phyloP scores from a whole-genome alignment of 2,888 invertebrate species.

The Luffia ferchaultella region DNA sequence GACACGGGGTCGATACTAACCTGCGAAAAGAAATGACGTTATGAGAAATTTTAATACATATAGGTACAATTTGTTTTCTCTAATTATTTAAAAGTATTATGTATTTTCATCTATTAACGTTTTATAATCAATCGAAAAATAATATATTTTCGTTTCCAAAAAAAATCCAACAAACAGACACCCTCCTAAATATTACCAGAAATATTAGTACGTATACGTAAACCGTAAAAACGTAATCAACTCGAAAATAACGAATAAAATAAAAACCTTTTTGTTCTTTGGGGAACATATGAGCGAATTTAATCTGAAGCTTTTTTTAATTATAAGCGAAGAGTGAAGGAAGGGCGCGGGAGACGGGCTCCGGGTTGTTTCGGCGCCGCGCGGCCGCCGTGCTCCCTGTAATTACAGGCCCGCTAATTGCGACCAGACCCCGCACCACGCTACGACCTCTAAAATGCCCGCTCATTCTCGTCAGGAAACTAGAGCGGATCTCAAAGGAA shows the following conservation, averaged over 20 bases:
- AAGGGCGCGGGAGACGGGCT: slow-evolving; percentile 17
- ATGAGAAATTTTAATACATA: too few relatives aligned
- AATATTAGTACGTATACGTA: too few relatives aligned
- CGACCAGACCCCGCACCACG: slow-evolving; percentile 34
- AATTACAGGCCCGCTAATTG: slow-evolving; percentile 64
- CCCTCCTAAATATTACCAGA: too few relatives aligned
- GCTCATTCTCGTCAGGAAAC: neutral
- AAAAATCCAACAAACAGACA: too few relatives aligned
- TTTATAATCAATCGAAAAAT: too few relatives aligned
- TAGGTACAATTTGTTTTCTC: too few relatives aligned
- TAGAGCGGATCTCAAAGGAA: neutral
- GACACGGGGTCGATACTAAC: slow-evolving; percentile 64
- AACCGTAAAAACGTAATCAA: neutral
- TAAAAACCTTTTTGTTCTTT: slow-evolving; percentile 5
- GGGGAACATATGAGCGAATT: slow-evolving; percentile 59
- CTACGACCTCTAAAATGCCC: neutral
- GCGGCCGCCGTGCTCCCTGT: slow-evolving; percentile 51
- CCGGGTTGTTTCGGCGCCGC: slow-evolving; percentile 51
- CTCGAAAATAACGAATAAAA: neutral
- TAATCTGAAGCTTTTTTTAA: slow-evolving; percentile 65
- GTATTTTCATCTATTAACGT: too few relatives aligned
- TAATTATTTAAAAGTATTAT: too few relatives aligned
- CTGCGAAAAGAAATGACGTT: slow-evolving; percentile 33
- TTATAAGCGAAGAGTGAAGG: slow-evolving; percentile 50
- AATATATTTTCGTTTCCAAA: too few relatives aligned